Base-by-base conservation (phyloP, 92 coral and sea anemone genomes). In the Siderastrea siderea region DNA sequence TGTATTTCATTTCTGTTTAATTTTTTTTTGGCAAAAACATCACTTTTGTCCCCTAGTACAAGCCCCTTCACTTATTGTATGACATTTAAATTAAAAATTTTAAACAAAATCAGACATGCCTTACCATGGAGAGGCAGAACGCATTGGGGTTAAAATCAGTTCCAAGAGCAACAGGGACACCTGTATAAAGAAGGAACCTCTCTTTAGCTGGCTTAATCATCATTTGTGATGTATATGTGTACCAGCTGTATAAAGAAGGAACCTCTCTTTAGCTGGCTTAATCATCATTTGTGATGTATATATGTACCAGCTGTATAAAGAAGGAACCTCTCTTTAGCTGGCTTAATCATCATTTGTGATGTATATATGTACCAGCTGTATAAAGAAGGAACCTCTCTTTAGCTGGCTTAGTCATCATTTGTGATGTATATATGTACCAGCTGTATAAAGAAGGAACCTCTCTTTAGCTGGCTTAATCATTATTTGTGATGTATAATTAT, bases 121-220 rank as follows among this genome's bases (percentile, higher is more conserved):
- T 88, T 87, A 97, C 99, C 99, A 97, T 97, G 6, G 99, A 97
- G 14, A 97, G 91, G 58, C 99, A 97, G 88, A 93, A 93, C 38
- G 99, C 99, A 83, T 97, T 97, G 2, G 99, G 99, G 71, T 97
- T 97, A 84, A 97, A 97, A 75, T 97, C 99, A 54, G 98, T 84
- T 1, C 99, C 99, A 80, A 97, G 99, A 9, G 99, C 98, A 63
- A 97, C 86, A 6, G 99, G 93, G 58, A 93, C 98, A 90, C 99
- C 99, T 97, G 38, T 26, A 26, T 26, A 26, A 26, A 26, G 38
- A 26, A 26, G 38, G 14, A 54, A 1, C 12, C 60, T 12, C 9
- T 16, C 0, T 59, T 19, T n/a, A 26, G 47, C 53, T 47, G 57
- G 17, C 19, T 2, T 55, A 11, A 55, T 55, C 61, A 5, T 55